Evolutionary conservation across 1,140 invertebrate genomes (phyloP).

Genomic region (Branchinecta lindahli): DNA sequence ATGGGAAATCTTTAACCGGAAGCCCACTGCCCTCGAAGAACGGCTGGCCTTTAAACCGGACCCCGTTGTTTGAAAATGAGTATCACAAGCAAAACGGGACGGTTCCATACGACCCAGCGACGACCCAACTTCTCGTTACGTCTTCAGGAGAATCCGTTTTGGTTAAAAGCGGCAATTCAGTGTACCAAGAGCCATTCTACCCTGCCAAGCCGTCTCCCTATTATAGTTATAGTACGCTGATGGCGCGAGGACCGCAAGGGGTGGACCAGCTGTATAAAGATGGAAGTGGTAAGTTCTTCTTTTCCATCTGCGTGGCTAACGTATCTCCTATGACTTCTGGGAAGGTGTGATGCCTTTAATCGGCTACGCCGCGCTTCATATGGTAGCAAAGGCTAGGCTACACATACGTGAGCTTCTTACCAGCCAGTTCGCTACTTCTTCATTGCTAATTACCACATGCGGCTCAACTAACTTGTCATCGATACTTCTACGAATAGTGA

Average conservation of each 20-base stretch:
- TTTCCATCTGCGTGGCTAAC: too few relatives aligned
- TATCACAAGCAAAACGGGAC: conserved; percentile 15
- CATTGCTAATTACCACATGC: too few relatives aligned
- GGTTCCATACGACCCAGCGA: conserved; percentile 18
- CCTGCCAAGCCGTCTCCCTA: conserved; percentile 55
- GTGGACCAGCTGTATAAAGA: background rate
- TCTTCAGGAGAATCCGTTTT: conserved; percentile 9
- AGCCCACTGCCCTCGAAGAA: conserved; percentile 49
- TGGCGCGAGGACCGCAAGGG: conserved; percentile 25
- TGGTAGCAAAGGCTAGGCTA: too few relatives aligned
- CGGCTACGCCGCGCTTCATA: too few relatives aligned
- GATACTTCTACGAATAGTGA: too few relatives aligned
- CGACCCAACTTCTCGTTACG: conserved; percentile 13
- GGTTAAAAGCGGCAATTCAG: conserved; percentile 36
- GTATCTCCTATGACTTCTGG: conserved; percentile 1
- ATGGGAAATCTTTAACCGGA: conserved; percentile 52
- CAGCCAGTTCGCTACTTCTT: too few relatives aligned
- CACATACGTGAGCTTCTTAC: too few relatives aligned
- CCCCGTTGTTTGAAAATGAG: conserved; percentile 28
- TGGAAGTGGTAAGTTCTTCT: background rate
- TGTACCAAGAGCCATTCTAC: conserved; percentile 64
- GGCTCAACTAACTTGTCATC: too few relatives aligned
- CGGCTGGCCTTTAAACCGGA: conserved; percentile 31
- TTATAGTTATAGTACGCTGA: conserved; percentile 57
- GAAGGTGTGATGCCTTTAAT: background rate